Base-by-base conservation (phyloP, 2,888 invertebrate species). In the Aplocera efformata region DNA sequence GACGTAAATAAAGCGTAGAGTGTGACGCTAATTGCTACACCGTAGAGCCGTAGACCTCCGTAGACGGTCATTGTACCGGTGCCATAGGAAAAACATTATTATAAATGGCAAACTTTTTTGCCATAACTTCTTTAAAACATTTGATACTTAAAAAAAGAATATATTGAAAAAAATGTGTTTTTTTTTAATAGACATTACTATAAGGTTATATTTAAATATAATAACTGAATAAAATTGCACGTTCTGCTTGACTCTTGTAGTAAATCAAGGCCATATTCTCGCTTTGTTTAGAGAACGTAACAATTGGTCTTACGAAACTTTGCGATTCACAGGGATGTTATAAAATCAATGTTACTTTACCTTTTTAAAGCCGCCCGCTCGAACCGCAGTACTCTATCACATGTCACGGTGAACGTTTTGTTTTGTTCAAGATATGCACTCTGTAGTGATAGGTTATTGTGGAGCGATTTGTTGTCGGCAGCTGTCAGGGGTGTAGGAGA, bases 281-380 rank as follows among this genome's bases (percentile, higher is more conserved):
- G 25, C 35, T 41, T 41, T 48, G 49, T 50, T 48, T 50, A 43
- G 38, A 33, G 32, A 25, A 41, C 30, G 42, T 37, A 42, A 44
- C 36, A 34, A 17, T 40, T 27, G 33, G 70, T 65, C 62, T 55
- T 48, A 52, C 36, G 45, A 54, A 55, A 58, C 47, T 58, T 60
- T 56, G 45, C 44, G 50, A 46, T 45, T 50, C 46, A 48, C 43
- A 51, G 51, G 54, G 44, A 27, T 52, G 38, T 33, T 23, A 24
- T 13, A 34, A 33, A 22, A 51, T 51, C 32, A 10, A 37, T 37
- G 23, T 39, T 54, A 54, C 48, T 79, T 78, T 69, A 85, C 83
- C 82, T 63, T 72, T 67, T 66, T 64, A 74, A 80, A 77, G 79
- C 80, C 67, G 75, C 80, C 79, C 58, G 62, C 63, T 66, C 60